Conservation (phyloP, 2,113 vertebrate species). For the Malurus cyaneus region DNA sequence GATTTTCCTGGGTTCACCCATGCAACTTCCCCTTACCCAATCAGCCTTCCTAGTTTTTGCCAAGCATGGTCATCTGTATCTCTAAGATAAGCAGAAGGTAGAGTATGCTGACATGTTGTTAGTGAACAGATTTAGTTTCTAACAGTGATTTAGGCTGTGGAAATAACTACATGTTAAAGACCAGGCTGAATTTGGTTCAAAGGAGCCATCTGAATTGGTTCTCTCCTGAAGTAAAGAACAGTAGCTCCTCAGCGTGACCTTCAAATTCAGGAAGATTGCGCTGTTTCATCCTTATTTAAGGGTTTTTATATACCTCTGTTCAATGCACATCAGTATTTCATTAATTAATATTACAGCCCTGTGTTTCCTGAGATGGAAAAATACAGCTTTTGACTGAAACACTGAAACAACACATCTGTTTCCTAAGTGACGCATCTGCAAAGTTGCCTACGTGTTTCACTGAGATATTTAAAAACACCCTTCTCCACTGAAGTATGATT, state of each 20-base stretch:
- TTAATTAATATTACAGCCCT: not conserved
- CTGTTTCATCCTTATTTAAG: not conserved
- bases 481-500: not conserved
- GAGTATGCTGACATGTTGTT: not conserved
- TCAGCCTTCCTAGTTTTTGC: not conserved
- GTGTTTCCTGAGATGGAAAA: conserved; percentile 29
- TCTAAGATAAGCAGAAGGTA: not conserved
- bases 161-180: not conserved
- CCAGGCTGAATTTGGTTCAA: not conserved
- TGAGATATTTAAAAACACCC: not conserved
- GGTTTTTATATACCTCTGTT: not conserved
- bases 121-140: not conserved
- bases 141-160: not conserved
- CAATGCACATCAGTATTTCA: not conserved
- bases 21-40: not conserved
- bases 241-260: not conserved
- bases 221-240: not conserved
- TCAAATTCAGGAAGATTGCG: not conserved
- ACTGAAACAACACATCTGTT: not conserved
- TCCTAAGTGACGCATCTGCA: not conserved
- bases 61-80: not conserved
- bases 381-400: not conserved
- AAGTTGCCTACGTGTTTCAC: not conserved
- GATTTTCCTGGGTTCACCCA: not conserved
- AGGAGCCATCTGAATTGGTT: not conserved